phyloP scores from a whole-genome alignment of 2,797 vertebrate species.

The Gallinago nigripennis region DNA sequence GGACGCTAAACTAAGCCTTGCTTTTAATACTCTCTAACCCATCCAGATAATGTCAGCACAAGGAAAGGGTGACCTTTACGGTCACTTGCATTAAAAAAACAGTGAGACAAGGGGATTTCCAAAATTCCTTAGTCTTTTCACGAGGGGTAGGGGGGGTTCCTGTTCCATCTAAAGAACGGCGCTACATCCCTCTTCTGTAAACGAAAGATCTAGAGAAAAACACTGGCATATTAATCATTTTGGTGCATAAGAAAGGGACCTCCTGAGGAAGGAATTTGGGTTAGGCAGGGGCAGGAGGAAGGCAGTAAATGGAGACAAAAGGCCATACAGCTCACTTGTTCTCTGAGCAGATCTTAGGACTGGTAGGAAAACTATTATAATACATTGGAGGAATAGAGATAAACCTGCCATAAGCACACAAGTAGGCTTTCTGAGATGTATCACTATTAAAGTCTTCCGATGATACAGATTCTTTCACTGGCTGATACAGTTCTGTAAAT shows the following conservation, averaged over 20 bases:
- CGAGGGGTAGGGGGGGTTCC: accelerated
- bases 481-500: not conserved
- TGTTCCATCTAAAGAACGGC: not conserved
- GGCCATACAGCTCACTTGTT: not conserved
- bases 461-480: not conserved
- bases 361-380: not conserved
- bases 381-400: not conserved
- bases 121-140: slow-evolving; percentile 41
- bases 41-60: slow-evolving; percentile 34
- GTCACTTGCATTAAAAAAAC: not conserved
- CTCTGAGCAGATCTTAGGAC: not conserved
- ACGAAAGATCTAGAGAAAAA: not conserved
- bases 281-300: not conserved
- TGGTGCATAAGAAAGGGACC: not conserved
- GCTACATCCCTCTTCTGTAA: not conserved
- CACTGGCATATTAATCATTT: not conserved
- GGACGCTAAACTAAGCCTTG: slow-evolving; percentile 31
- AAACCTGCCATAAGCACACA: not conserved
- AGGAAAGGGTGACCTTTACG: slow-evolving; percentile 39
- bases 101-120: not conserved
- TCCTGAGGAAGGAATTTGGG: not conserved
- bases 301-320: not conserved
- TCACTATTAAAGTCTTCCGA: not conserved
- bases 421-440: not conserved
- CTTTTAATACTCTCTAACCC: slow-evolving; percentile 49